Conservation (phyloP, 2,888 invertebrate species). For the Hemicrepidius hirtus region DNA sequence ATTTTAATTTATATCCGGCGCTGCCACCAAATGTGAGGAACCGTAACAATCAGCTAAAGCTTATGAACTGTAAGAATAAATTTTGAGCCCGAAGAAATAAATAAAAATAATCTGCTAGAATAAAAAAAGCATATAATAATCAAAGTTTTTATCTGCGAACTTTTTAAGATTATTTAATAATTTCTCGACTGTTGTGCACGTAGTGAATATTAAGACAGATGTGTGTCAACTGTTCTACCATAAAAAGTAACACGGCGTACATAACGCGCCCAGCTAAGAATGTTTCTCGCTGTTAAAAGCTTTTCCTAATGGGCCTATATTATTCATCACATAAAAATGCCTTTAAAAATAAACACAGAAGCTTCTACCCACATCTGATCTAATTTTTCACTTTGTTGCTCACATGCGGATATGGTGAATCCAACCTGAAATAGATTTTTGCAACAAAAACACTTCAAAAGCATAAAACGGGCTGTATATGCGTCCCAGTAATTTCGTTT, state of each 20-base stretch:
- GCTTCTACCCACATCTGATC: conserved; percentile 62
- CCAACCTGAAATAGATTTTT: neutral
- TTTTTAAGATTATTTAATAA: neutral
- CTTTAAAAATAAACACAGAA: conserved; percentile 64
- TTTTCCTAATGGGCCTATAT: conserved; percentile 65
- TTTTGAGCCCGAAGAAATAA: too few species aligned
- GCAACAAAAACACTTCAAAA: conserved; percentile 13
- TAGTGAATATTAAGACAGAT: conserved; percentile 24
- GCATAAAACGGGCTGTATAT: neutral
- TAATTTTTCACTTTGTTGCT: conserved; percentile 63
- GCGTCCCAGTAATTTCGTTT: conserved; percentile 3
- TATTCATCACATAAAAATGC: conserved; percentile 66
- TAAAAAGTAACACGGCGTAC: conserved; percentile 23
- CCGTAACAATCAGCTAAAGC: too few species aligned
- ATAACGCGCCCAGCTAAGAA: conserved; percentile 22
- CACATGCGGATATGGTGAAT: conserved; percentile 46
- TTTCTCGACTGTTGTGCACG: neutral
- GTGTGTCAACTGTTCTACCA: conserved; percentile 24
- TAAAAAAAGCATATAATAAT: too few species aligned
- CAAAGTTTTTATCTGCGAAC: neutral
- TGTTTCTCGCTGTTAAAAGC: conserved; percentile 62
- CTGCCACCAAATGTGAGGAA: too few species aligned
- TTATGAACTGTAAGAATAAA: too few species aligned
- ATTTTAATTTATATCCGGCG: too few species aligned
- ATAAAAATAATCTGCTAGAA: too few species aligned